Base-by-base conservation (phyloP, 2,113 vertebrate species). In the Neolamprologus kungweensis region DNA sequence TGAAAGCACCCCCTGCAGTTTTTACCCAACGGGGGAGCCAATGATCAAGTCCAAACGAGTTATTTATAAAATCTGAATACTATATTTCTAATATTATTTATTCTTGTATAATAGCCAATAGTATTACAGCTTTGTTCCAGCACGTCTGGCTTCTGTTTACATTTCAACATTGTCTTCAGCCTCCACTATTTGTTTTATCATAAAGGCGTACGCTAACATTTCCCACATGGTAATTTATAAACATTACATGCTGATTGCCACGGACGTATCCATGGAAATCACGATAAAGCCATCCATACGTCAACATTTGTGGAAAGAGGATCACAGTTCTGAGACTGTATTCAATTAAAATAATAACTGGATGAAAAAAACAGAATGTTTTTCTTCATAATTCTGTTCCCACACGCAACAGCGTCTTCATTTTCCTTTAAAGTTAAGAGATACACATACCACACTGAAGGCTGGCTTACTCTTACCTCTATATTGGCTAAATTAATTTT, bases 401-500 rank as follows among this genome's bases (percentile, higher is more conserved):
- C 13, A 14, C 31, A 71, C 23, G 28, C 23, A 65, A 79, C 45
- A 42, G 81, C 5, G 3, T 54, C 19, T 80, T 55, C 45, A 80
- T 68, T 55, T 87, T 80, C 26, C 21, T 60, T n/a, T 37, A 73
- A 7, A 23, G 23, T 81, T 57, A 19, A 37, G 73, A 79, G 5
- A 81, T 84, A 87, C 51, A 71, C 37, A 91, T 80, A 92, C 33
- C 47, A 58, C 86, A 23, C 75, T 68, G 10, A 87, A 58, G 21
- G 33, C 75, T 23, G 71, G 63, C 54, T 86, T 81, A 37, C 60
- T 78, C 7, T 75, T 84, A 58, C 37, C 79, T 88, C 28, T 21
- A 83, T 19, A 79, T 28, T 86, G 37, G 2, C 65, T 1, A 60
- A 93, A 92, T 93, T 58, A 10, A 93, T 94, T 93, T 88, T 42